Percentiles rank a stretch among this genome's conserved stretches.
Conservation (phyloP, 2,113 vertebrate genomes). For the Nymphicus hollandicus region DNA sequence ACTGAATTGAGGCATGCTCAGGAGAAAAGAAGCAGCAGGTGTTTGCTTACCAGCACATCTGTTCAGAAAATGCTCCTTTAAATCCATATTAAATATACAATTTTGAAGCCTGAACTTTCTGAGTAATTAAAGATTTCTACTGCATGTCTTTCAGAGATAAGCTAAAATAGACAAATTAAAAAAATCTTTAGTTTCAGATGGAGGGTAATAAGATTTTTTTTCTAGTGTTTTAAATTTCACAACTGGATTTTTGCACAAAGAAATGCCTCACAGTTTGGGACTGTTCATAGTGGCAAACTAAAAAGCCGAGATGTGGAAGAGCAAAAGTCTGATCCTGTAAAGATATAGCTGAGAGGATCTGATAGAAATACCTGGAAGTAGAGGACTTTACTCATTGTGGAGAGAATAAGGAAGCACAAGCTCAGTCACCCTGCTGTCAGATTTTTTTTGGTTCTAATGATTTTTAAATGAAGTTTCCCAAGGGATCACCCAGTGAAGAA, state of each 20-base stretch:
- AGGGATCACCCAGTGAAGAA: background rate
- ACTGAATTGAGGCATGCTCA: background rate
- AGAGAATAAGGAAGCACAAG: background rate
- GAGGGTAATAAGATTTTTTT: background rate
- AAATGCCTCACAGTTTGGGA: background rate
- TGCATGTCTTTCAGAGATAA: conserved; percentile 8
- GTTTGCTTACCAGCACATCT: conserved; percentile 48
- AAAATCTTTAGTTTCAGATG: background rate
- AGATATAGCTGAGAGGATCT: background rate
- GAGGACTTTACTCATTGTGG: background rate
- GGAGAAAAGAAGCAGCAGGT: conserved; percentile 48
- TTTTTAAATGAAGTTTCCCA: background rate
- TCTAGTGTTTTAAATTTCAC: background rate
- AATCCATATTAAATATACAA: conserved; percentile 64
- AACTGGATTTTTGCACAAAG: background rate
- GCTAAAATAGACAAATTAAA: background rate
- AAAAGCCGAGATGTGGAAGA: background rate
- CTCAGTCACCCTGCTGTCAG: background rate
- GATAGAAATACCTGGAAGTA: background rate
- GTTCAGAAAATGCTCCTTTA: conserved; percentile 48
- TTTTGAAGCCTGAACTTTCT: conserved; percentile 66
- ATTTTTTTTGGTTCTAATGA: background rate
- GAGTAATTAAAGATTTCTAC: conserved; percentile 64
- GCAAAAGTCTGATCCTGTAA: background rate
- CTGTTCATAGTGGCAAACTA: background rate